Evolutionary conservation across 1,140 invertebrate species (phyloP), one percentile per base, ranked within the genome.

Genomic region (Drosophila kurseongensis): DNA sequence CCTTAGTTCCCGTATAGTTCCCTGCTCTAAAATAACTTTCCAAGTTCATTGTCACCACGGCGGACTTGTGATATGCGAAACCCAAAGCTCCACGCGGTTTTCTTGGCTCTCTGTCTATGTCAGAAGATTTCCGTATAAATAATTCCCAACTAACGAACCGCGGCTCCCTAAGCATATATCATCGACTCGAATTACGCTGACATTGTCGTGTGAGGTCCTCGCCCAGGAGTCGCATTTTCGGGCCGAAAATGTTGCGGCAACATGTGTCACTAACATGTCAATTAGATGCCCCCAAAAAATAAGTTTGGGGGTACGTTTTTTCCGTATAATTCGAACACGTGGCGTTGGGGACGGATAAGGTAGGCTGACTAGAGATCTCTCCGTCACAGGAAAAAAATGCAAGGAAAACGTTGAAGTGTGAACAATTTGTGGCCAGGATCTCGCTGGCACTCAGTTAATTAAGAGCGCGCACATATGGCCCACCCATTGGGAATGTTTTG

Each of bases 241-340:
- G 23, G 41, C 45, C 32, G 76, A 57, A 71, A 58, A 77, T 57
- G 57, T 50, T 69, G 74, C 75, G 42, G 44, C 83, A 88, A 83
- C 84, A 89, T 89, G 77, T 89, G 84, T 89, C 84, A 89, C 77
- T 88, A 89, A 89, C 84, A 90, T 89, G 84, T 89, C 84, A 89
- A 89, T 89, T 89, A 89, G 80, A 78, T 80, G 84, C 84, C 73
- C 77, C 72, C 72, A 88, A 77, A 71, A 67, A 9, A 38, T 42
- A 41, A 18, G 29, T 35, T 44, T 51, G 51, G 60, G 16, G 36
- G 51, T 55, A 48, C 32, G 50, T 69, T 75, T 85, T 77, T 76
- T 67, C 38, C 42, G 42, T 52, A 41, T 38, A 75, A 75, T 18
- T 72, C 13, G 14, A 29, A 75, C 69, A 79, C 75, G 83, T 78